Conservation (phyloP, 2,888 invertebrate species). For the Agriopis marginaria region DNA sequence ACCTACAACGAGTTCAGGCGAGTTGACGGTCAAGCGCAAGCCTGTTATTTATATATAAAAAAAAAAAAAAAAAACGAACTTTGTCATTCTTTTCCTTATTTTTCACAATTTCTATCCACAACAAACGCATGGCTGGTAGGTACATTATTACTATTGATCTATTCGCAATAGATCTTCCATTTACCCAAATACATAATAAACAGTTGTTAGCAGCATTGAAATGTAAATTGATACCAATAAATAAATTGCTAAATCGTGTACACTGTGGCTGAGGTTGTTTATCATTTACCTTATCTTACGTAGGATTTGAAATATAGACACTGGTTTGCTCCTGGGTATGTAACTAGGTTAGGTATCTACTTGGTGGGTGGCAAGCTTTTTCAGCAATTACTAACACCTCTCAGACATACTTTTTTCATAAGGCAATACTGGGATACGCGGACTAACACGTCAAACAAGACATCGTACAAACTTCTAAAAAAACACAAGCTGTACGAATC, state of each 20-base stretch:
- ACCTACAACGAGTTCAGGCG: too few species aligned
- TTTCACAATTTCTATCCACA: background rate
- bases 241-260: slow-evolving; percentile 45
- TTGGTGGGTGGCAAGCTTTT: too few species aligned
- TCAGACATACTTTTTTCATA: too few species aligned
- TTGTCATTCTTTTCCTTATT: background rate
- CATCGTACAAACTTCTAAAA: too few species aligned
- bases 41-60: too few species aligned
- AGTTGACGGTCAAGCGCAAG: too few species aligned
- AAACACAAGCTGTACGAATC: too few species aligned
- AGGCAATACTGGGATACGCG: too few species aligned
- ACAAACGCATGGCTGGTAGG: background rate
- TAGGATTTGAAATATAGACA: slow-evolving; percentile 1
- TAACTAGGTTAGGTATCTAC: too few species aligned
- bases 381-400: too few species aligned
- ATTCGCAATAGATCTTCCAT: slow-evolving; percentile 13
- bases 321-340: background rate
- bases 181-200: slow-evolving; percentile 24
- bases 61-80: too few species aligned
- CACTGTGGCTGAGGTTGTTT: slow-evolving; percentile 33
- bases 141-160: slow-evolving; percentile 5
- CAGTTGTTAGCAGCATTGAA: slow-evolving; percentile 30
- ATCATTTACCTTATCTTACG: slow-evolving; percentile 25
- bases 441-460: too few species aligned
- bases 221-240: slow-evolving; percentile 32